Evolutionary conservation across 2,888 invertebrate species (phyloP).

Genomic region (Orthonychiurus folsomi): DNA sequence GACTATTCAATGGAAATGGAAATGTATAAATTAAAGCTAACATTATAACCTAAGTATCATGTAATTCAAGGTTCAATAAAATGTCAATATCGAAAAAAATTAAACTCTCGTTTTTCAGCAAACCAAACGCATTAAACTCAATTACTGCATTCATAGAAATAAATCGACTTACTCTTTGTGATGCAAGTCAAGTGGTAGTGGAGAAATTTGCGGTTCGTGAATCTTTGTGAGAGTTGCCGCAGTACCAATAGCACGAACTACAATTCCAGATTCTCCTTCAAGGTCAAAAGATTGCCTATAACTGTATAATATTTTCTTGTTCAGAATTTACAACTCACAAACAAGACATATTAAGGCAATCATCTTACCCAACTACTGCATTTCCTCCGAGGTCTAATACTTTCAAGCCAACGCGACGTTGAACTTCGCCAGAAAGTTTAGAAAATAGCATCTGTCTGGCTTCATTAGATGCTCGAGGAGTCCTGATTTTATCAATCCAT

Average conservation of each 20-base stretch:
- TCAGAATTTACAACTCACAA: not conserved
- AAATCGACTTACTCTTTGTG: slow-evolving; percentile 40
- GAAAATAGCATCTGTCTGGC: slow-evolving; percentile 91
- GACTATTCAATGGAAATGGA: no score
- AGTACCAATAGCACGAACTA: slow-evolving; percentile 88
- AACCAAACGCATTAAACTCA: no score
- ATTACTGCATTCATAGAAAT: no score
- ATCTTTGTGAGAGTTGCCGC: slow-evolving; percentile 63
- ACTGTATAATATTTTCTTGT: slow-evolving; percentile 44
- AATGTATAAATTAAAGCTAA: no score
- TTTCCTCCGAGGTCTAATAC: slow-evolving; percentile 88
- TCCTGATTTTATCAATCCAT: slow-evolving; percentile 98
- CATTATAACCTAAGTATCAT: no score
- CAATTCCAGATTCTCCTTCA: slow-evolving; percentile 94
- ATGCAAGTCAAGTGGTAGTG: slow-evolving; percentile 21
- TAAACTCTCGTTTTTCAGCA: no score
- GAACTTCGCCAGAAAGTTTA: slow-evolving; percentile 88
- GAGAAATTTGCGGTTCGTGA: slow-evolving; percentile 37
- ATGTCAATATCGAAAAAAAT: no score
- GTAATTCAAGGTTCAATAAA: no score
- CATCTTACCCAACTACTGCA: slow-evolving; percentile 70
- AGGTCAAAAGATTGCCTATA: slow-evolving; percentile 91
- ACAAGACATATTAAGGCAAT: not conserved
- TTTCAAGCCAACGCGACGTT: slow-evolving; percentile 85
- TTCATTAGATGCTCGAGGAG: slow-evolving; percentile 93